Percentiles rank a stretch among this genome's conserved stretches.
Conservation (phyloP, 2,888 invertebrate species). For the Patella depressa region DNA sequence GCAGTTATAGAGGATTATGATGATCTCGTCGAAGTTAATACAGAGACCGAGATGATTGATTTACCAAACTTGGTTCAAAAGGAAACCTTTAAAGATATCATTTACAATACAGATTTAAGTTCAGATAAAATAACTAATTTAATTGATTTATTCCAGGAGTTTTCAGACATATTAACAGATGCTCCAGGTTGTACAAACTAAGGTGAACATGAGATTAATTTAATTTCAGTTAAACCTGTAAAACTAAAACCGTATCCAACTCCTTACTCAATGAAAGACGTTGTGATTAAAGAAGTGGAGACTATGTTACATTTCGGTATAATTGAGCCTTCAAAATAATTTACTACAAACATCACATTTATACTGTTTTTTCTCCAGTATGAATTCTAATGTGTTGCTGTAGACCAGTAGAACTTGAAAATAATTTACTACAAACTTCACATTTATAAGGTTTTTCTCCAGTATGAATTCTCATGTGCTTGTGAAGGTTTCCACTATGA, state of each 20-base stretch:
- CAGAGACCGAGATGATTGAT: not conserved
- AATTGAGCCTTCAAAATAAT: constrained; percentile 11
- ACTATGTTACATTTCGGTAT: constrained; percentile 26
- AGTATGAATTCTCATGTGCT: no score
- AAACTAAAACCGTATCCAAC: constrained; percentile 6
- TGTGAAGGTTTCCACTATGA: no score
- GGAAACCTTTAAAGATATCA: not conserved
- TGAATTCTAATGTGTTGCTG: no score
- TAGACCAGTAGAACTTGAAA: no score
- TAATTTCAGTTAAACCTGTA: constrained; percentile 8
- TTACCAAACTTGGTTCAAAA: not conserved
- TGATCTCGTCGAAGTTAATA: not conserved
- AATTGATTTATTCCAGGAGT: not conserved
- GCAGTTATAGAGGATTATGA: not conserved
- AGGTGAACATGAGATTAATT: constrained; percentile 10
- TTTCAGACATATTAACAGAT: constrained; percentile 21
- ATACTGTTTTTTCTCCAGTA: no score
- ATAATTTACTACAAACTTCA: no score
- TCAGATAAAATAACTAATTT: not conserved
- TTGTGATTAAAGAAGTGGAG: constrained; percentile 13
- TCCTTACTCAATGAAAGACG: not conserved
- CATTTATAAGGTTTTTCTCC: no score
- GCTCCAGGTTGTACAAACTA: constrained; percentile 16
- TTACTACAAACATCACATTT: no score
- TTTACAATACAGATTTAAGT: not conserved